Evolutionary conservation across 2,113 vertebrate genomes (phyloP).

Genomic region (Dicentrarchus labrax): DNA sequence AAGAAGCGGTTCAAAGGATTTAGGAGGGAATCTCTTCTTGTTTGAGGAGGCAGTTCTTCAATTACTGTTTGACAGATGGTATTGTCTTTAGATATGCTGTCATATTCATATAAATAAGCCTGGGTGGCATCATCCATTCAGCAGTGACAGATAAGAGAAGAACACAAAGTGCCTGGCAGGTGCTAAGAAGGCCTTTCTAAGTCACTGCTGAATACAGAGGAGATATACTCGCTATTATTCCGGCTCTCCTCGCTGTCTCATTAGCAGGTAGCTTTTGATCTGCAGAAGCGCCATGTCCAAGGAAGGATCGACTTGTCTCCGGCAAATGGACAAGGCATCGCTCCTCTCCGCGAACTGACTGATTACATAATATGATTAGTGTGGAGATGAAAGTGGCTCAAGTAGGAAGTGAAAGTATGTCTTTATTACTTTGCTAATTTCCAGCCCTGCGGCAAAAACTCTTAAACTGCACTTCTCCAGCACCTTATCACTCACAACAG

Average conservation of each 20-base stretch:
- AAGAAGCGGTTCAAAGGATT: slow-evolving; percentile 73
- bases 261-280: slow-evolving; percentile 65
- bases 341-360: slow-evolving; percentile 1
- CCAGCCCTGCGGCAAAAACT: slow-evolving; percentile 40
- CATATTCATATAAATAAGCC: slow-evolving; percentile 71
- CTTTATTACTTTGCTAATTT: slow-evolving; percentile 61
- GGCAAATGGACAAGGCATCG: slow-evolving; percentile 22
- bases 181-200: slow-evolving; percentile 52
- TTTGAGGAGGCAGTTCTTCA: slow-evolving; percentile 72
- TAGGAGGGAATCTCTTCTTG: slow-evolving; percentile 61
- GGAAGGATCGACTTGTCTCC: slow-evolving; percentile 32
- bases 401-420: slow-evolving; percentile 36
- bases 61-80: slow-evolving; percentile 81
- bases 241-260: slow-evolving; percentile 33
- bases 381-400: slow-evolving; percentile 43
- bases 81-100: slow-evolving; percentile 78
- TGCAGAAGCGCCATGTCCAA: slow-evolving; percentile 40
- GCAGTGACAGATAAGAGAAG: slow-evolving; percentile 67
- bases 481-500: slow-evolving; percentile 16
- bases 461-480: slow-evolving; percentile 13
- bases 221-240: slow-evolving; percentile 17
- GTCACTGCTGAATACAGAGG: slow-evolving; percentile 29
- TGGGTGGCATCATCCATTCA: slow-evolving; percentile 62
- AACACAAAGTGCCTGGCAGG: slow-evolving; percentile 55
- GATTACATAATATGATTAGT: slow-evolving; percentile 52